A percentile compares a stretch with the other conserved stretches of the same genome.
Conservation (phyloP, 2,888 invertebrate species). For the Metellina segmentata region DNA sequence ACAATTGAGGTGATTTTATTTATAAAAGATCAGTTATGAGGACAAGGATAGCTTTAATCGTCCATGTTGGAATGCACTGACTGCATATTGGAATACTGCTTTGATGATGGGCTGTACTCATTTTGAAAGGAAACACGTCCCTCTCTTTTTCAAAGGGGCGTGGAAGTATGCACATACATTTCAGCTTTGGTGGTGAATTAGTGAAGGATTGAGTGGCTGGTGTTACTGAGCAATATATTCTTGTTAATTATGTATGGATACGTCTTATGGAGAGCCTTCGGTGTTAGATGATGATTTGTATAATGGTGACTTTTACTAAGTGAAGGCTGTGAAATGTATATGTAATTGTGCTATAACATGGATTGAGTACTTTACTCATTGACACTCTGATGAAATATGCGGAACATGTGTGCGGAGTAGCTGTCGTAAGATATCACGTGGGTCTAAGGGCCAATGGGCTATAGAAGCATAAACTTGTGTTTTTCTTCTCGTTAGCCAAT, state of each 20-base stretch:
- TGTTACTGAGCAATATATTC: neutral
- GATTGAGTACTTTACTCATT: neutral
- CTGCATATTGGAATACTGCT: slow-evolving; percentile 12
- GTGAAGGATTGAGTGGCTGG: neutral
- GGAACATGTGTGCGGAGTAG: too few relatives aligned
- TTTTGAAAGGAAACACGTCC: neutral
- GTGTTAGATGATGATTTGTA: neutral
- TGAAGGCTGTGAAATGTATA: neutral
- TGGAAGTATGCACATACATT: neutral
- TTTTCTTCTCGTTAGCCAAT: too few relatives aligned
- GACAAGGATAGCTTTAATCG: slow-evolving; percentile 50
- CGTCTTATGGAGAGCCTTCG: too few relatives aligned
- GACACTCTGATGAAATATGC: too few relatives aligned
- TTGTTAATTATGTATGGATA: too few relatives aligned
- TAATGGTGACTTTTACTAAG: neutral
- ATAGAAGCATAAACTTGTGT: too few relatives aligned
- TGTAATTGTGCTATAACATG: neutral
- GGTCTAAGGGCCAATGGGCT: too few relatives aligned
- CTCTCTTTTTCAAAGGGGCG: neutral
- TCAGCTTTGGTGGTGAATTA: neutral
- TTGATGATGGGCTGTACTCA: neutral
- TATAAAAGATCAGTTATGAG: slow-evolving; percentile 14
- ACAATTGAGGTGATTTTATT: slow-evolving; percentile 46
- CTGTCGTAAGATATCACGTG: too few relatives aligned
- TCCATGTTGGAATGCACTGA: slow-evolving; percentile 48